Percentiles rank a stretch among this genome's conserved stretches.
Conservation (phyloP, 2,113 vertebrate species). For the Xiphorhynchus elegans region DNA sequence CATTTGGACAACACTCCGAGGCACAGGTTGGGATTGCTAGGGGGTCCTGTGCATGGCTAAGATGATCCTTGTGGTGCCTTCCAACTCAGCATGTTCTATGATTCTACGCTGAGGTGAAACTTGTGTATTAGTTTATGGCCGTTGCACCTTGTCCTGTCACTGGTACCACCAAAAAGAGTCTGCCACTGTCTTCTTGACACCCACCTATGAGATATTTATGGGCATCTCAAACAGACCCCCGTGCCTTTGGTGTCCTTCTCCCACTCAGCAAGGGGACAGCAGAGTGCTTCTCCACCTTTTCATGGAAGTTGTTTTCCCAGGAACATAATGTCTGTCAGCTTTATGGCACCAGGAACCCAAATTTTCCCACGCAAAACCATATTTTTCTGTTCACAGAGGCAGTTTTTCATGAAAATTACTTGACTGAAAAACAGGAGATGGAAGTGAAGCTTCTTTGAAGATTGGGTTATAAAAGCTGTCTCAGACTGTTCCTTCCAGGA, state of each 20-base stretch:
- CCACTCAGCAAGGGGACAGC: not conserved
- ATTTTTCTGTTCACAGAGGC: not conserved
- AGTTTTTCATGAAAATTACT: not conserved
- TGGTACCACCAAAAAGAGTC: accelerated
- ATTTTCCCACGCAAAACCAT: not conserved
- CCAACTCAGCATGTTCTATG: not conserved
- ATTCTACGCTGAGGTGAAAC: not conserved
- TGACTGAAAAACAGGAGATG: not conserved
- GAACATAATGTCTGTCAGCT: not conserved
- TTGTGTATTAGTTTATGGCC: not conserved
- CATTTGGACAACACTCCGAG: accelerated
- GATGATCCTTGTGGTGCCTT: not conserved
- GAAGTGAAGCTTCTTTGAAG: not conserved
- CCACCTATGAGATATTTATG: not conserved
- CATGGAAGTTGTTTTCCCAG: not conserved
- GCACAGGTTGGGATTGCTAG: not conserved
- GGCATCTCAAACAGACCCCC: not conserved
- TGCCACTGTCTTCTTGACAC: not conserved
- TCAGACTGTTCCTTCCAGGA: not conserved
- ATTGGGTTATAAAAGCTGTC: not conserved
- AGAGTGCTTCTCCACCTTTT: not conserved
- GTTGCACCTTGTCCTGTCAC: accelerated
- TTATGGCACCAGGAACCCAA: not conserved
- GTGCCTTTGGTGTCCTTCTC: not conserved
- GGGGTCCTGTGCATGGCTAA: not conserved